Evolutionary conservation across 2,888 invertebrate species (phyloP), one percentile per base, ranked within the genome.

Genomic region (Rhaphigaster nebulosa): DNA sequence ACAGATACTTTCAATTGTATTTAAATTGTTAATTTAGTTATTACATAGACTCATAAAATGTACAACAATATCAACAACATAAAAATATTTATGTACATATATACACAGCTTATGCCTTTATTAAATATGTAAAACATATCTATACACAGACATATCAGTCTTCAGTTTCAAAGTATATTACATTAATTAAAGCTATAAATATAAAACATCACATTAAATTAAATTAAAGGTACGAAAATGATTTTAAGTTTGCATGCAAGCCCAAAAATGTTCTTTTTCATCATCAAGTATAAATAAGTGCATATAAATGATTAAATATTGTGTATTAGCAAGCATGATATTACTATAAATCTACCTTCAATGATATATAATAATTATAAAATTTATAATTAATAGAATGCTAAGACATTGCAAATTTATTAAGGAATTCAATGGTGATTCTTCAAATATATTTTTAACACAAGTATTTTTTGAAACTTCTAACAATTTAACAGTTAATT

Each of bases 111-210:
- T 45, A 45, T 41, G 84, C 34, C 45, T 45, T 84, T 45, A 45
- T 45, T 84, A 84, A 41, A 84, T 84, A 45, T 84, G 84, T 84
- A 45, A 84, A 84, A 84, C 84, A 84, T 45, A 84, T 84, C 41
- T 84, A 45, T 84, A 84, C n/a, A 45, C 45, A 41, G 41, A 84
- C 45, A 84, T 84, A 84, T 84, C 84, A 84, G 84, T 84, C 84
- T 84, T 84, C 5, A 45, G 41, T 84, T 84, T 84, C 84, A 84
- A 45, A 80, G 13, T 80, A 34, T 80, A 80, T 52, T 88, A 88
- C 88, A 88, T 88, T 29, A 60, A 88, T 65, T 65, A 65, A 41
- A 65, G 56, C 65, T 45, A 88, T n/a, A 88, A 88, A 88, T 88
- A 56, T 29, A 54, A 56, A 56, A 65, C 88, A 88, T 56, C 65